Evolutionary conservation across 2,888 invertebrate genomes (phyloP).

Genomic region (Neoascia interrupta): DNA sequence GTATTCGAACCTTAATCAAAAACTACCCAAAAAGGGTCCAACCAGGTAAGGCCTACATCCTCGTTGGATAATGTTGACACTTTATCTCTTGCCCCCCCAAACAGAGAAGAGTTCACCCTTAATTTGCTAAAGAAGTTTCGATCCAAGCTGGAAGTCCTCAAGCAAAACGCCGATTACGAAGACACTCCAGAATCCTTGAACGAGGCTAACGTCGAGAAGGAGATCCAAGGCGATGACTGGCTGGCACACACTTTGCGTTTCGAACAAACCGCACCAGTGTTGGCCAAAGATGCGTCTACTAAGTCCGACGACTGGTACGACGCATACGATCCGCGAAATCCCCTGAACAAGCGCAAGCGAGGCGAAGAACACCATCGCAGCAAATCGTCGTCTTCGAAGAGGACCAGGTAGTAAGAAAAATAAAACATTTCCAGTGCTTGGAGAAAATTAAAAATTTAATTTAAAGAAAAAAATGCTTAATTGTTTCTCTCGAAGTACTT

Average conservation of each 20-base stretch:
- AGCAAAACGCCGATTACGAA: constrained; percentile 81
- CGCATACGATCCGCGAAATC: constrained; percentile 96
- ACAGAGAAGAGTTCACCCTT: constrained; percentile 87
- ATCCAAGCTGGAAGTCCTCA: constrained; percentile 86
- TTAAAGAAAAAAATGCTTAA: constrained; percentile 60
- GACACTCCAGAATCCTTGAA: constrained; percentile 73
- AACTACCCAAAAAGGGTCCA: constrained; percentile 85
- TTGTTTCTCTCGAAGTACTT: constrained; percentile 87
- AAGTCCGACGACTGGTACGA: constrained; percentile 98
- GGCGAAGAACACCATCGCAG: constrained; percentile 77
- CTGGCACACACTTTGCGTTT: constrained; percentile 80
- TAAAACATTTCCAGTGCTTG: background rate
- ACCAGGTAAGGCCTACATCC: constrained; percentile 80
- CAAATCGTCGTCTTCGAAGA: constrained; percentile 83
- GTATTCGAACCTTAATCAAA: constrained; percentile 81
- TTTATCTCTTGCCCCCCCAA: no score
- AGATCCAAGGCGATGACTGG: constrained; percentile 77
- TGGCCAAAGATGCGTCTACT: constrained; percentile 95
- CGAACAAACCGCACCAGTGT: constrained; percentile 83
- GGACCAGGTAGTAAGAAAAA: constrained; percentile 16
- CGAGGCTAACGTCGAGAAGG: constrained; percentile 72
- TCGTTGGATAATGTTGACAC: no score
- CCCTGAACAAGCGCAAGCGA: constrained; percentile 93
- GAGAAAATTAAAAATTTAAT: constrained; percentile 31
- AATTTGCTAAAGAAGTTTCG: constrained; percentile 91